These are phyloP conservation scores for Xanthia icteritia DNA, from an alignment of 2,888 invertebrate genomes.

Conservation along the genomic window DNA sequence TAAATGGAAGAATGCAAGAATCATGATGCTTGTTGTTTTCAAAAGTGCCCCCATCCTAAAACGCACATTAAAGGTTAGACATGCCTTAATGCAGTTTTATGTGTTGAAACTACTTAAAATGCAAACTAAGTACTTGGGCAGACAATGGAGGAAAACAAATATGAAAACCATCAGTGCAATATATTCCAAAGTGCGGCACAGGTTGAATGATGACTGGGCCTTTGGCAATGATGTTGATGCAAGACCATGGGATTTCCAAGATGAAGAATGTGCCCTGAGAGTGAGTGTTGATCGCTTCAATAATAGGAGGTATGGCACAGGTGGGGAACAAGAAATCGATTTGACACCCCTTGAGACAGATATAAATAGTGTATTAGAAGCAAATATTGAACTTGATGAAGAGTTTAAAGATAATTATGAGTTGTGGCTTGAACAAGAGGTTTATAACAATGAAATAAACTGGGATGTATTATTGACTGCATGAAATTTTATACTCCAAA, in stretches of 20 bases:
- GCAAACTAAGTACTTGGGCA: constrained; percentile 99
- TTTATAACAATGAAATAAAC: constrained; percentile 95
- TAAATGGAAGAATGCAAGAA: constrained; percentile 99
- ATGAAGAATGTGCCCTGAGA: constrained; percentile 98
- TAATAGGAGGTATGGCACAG: constrained; percentile 95
- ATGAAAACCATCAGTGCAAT: constrained; percentile 99
- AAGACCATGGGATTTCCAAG: constrained; percentile 99
- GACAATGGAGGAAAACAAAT: constrained; percentile 99
- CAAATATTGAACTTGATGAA: constrained; percentile 95
- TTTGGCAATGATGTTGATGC: constrained; percentile 99
- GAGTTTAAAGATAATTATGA: constrained; percentile 98
- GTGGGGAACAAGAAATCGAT: constrained; percentile 90
- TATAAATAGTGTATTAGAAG: constrained; percentile 95
- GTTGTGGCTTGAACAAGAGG: constrained; percentile 98
- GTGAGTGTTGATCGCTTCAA: constrained; percentile 99
- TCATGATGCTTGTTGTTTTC: constrained; percentile 99
- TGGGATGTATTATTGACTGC: constrained; percentile 92
- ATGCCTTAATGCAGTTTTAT: constrained; percentile 99
- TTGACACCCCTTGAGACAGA: constrained; percentile 94
- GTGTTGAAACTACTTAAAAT: constrained; percentile 99
- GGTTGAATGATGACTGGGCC: constrained; percentile 99
- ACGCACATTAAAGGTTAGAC: constrained; percentile 97
- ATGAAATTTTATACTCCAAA: constrained; percentile 69
- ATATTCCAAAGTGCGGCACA: constrained; percentile 98
- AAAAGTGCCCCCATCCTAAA: constrained; percentile 99